phyloP scores from a whole-genome alignment of 2,888 invertebrate genomes.

The Esperia sulphurella region DNA sequence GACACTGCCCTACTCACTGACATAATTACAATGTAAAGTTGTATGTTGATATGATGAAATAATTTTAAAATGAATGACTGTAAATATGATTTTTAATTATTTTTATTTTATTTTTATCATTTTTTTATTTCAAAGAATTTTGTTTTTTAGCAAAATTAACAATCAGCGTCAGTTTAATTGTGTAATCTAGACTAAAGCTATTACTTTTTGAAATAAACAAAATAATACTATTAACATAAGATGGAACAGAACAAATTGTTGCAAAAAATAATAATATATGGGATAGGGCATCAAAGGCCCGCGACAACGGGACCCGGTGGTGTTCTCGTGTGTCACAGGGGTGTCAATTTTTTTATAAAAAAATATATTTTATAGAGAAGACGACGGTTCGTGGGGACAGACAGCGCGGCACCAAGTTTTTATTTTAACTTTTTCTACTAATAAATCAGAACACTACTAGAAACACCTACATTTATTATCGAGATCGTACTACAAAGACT shows the following conservation, averaged over 20 bases:
- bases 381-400: constrained; percentile 38
- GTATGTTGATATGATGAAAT: too few species aligned
- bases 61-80: too few species aligned
- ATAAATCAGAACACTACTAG: constrained; percentile 43
- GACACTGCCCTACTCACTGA: too few species aligned
- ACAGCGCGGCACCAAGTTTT: constrained; percentile 66
- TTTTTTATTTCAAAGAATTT: too few species aligned
- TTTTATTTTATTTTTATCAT: too few species aligned
- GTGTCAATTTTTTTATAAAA: constrained; percentile 45
- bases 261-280: constrained; percentile 41
- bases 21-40: too few species aligned
- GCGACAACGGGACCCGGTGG: constrained; percentile 45
- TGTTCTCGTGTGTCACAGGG: constrained; percentile 38
- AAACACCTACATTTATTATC: background rate
- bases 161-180: too few species aligned
- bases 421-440: constrained; percentile 43
- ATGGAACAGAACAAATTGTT: constrained; percentile 6
- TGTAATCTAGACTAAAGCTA: background rate
- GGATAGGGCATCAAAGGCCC: constrained; percentile 46
- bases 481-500: background rate
- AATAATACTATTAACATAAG: background rate
- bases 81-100: too few species aligned
- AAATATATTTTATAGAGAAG: constrained; percentile 46
- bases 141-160: too few species aligned
- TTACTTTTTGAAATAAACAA: background rate